A percentile compares a stretch with the other conserved stretches of the same genome.
These are phyloP conservation scores for Borostomias antarcticus DNA, from an alignment of 2,797 vertebrate genomes.

Conservation along the genomic window DNA sequence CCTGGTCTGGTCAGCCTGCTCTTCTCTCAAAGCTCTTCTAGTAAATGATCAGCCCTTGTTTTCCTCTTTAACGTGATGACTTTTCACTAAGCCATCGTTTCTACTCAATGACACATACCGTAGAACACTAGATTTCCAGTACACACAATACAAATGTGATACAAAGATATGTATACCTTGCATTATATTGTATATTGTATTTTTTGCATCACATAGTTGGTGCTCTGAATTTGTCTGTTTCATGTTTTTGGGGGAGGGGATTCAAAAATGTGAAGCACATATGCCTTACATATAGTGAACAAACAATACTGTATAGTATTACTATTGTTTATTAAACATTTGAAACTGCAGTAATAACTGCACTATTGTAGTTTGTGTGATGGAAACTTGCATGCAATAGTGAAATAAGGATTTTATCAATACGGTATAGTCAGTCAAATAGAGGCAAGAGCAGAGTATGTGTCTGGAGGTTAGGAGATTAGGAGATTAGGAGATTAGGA, in stretches of 20 bases:
- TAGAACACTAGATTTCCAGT: neutral
- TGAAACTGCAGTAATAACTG: neutral
- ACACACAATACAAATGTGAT: slow-evolving; percentile 3
- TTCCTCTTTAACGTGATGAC: neutral
- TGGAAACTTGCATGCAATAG: neutral
- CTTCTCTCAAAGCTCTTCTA: too few relatives aligned
- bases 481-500: neutral
- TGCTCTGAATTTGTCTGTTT: neutral
- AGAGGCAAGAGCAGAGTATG: neutral
- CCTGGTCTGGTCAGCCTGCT: too few relatives aligned
- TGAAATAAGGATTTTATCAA: slow-evolving; percentile 1
- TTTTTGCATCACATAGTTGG: neutral
- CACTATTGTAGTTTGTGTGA: slow-evolving; percentile 3
- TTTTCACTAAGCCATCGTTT: neutral
- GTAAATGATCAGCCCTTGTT: slow-evolving; percentile 3
- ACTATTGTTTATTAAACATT: neutral
- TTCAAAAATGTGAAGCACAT: slow-evolving; percentile 7
- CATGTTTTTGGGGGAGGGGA: neutral
- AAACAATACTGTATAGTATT: neutral
- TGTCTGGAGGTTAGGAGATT: neutral
- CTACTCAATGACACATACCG: neutral
- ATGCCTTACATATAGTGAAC: slow-evolving; percentile 4
- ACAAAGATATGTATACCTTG: neutral
- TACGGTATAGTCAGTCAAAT: slow-evolving; percentile 2
- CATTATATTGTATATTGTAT: neutral